Percentiles rank a stretch among this genome's conserved stretches.
Conservation (phyloP, 2,888 invertebrate species). For the Thysanoteuthis rhombus region DNA sequence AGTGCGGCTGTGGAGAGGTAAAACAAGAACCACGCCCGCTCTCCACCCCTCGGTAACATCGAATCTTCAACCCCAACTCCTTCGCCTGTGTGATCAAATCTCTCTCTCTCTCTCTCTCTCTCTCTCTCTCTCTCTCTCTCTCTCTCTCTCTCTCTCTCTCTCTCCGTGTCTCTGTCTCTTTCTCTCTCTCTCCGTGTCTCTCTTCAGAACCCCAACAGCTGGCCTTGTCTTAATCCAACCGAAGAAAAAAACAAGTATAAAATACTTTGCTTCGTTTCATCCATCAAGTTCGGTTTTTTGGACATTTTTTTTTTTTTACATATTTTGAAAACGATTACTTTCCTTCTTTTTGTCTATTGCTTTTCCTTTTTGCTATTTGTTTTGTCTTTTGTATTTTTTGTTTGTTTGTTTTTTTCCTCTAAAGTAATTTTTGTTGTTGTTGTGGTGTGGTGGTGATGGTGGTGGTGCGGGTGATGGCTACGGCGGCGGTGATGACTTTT, state of each 20-base stretch:
- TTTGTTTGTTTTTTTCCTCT: too few relatives aligned
- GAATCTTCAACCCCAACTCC: not conserved
- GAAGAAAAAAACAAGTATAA: not conserved
- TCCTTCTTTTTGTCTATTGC: not conserved
- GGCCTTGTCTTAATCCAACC: not conserved
- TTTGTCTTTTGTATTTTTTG: too few relatives aligned
- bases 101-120: not conserved
- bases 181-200: not conserved
- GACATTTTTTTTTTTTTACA: not conserved
- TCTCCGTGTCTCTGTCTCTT: too few relatives aligned
- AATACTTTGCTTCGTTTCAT: not conserved
- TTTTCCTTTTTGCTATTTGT: too few relatives aligned
- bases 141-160: not conserved
- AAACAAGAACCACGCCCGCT: not conserved
- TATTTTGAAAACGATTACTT: not conserved
- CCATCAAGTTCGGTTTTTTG: not conserved
- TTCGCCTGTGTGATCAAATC: not conserved
- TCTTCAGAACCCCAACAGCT: not conserved
- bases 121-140: not conserved
- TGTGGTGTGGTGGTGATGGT: not conserved
- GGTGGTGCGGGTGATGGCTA: too few relatives aligned
- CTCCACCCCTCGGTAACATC: not conserved
- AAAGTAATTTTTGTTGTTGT: not conserved
- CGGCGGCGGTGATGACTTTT: too few relatives aligned
- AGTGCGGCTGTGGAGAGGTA: not conserved